Percentiles rank a stretch among this genome's conserved stretches.
These are phyloP conservation scores for Dryocosmus kuriphilus DNA, from an alignment of 2,888 invertebrate species.

Conservation along the genomic window DNA sequence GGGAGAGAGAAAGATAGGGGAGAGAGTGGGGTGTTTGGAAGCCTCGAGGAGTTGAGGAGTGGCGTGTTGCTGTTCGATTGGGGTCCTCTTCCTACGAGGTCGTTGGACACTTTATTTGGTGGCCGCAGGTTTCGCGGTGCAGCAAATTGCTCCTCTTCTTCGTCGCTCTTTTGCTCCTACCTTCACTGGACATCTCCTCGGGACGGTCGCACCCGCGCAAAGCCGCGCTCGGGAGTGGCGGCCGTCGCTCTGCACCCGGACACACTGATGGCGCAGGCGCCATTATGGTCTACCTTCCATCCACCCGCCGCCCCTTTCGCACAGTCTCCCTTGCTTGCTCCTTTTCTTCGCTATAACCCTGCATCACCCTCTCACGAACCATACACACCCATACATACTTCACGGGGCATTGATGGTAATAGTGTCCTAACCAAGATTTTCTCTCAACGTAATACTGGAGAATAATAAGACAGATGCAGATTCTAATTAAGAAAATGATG, in stretches of 20 bases:
- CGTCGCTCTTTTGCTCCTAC: slow-evolving; percentile 53
- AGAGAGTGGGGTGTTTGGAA: slow-evolving; percentile 52
- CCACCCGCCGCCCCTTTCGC: slow-evolving; percentile 54
- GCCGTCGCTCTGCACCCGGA: slow-evolving; percentile 79
- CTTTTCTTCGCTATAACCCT: slow-evolving; percentile 43
- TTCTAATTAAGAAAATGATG: neutral
- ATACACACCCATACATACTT: slow-evolving; percentile 20
- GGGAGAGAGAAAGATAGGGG: slow-evolving; percentile 41
- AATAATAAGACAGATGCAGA: neutral
- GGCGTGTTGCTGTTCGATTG: slow-evolving; percentile 50
- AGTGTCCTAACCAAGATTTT: slow-evolving; percentile 10
- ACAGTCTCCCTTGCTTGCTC: slow-evolving; percentile 31
- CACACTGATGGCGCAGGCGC: slow-evolving; percentile 71
- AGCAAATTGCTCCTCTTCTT: slow-evolving; percentile 55
- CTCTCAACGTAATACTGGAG: neutral
- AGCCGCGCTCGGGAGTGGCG: slow-evolving; percentile 77
- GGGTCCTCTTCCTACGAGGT: slow-evolving; percentile 60
- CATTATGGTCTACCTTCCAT: slow-evolving; percentile 49
- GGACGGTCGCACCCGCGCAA: slow-evolving; percentile 63
- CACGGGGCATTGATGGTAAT: slow-evolving; percentile 2
- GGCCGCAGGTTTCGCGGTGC: slow-evolving; percentile 53
- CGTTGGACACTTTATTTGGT: slow-evolving; percentile 51
- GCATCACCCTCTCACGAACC: slow-evolving; percentile 27
- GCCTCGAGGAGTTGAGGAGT: slow-evolving; percentile 54
- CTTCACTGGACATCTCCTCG: slow-evolving; percentile 57